Evolutionary conservation across 1,140 invertebrate species (phyloP).

Genomic region (Drosophila pandora): DNA sequence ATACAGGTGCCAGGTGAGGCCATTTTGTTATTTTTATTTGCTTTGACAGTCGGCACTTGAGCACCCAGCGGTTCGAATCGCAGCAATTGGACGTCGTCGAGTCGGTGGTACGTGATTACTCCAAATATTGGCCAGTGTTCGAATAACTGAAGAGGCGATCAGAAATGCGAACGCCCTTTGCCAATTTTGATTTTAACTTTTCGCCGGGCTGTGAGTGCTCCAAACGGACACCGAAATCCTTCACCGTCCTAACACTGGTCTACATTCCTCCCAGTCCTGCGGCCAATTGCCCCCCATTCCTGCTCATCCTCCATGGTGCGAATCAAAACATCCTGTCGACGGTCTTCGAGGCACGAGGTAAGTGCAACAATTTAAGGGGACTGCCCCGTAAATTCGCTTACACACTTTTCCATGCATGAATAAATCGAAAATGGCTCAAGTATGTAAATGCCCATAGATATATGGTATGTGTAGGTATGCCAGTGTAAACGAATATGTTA

Average conservation of each 20-base stretch:
- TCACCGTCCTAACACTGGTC: background rate
- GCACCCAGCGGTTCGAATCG: constrained; percentile 44
- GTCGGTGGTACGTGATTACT: constrained; percentile 15
- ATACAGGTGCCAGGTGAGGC: constrained; percentile 77
- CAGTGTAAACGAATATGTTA: constrained; percentile 6
- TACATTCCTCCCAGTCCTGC: constrained; percentile 8
- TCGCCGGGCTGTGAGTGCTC: constrained; percentile 58
- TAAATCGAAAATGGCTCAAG: constrained; percentile 33
- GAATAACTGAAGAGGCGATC: constrained; percentile 27
- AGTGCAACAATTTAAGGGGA: constrained; percentile 38
- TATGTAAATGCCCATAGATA: constrained; percentile 33
- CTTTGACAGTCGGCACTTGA: constrained; percentile 82
- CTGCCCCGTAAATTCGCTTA: background rate
- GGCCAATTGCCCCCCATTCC: constrained; percentile 14
- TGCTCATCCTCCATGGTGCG: constrained; percentile 38
- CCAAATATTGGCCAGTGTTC: constrained; percentile 29
- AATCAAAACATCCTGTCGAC: constrained; percentile 13
- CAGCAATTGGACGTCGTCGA: constrained; percentile 9
- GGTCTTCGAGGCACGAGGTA: constrained; percentile 21
- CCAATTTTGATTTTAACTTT: constrained; percentile 76
- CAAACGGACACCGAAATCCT: background rate
- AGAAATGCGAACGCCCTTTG: constrained; percentile 73
- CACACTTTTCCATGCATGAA: constrained; percentile 23
- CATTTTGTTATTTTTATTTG: constrained; percentile 83
- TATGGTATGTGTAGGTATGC: constrained; percentile 9